These are phyloP conservation scores for Agrotis ipsilon DNA, from an alignment of 2,888 invertebrate species.

Conservation along the genomic window DNA sequence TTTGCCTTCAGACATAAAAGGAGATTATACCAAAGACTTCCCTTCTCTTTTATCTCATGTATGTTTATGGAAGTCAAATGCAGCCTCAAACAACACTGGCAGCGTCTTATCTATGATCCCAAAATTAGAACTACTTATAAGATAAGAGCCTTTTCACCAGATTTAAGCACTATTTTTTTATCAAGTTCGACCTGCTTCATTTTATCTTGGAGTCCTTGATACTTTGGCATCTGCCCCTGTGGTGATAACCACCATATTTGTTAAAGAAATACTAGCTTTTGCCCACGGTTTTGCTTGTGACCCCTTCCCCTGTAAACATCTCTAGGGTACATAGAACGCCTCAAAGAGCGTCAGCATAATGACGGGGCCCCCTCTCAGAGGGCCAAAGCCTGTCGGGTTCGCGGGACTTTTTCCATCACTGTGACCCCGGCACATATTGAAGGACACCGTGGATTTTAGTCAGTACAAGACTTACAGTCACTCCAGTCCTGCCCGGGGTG, in stretches of 20 bases:
- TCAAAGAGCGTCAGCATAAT: too few species aligned
- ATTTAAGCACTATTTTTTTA: constrained; percentile 15
- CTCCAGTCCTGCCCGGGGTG: too few species aligned
- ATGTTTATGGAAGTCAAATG: constrained; percentile 16
- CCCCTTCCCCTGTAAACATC: too few species aligned
- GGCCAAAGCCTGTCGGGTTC: too few species aligned
- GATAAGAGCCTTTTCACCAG: constrained; percentile 22
- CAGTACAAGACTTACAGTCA: too few species aligned
- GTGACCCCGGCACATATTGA: too few species aligned
- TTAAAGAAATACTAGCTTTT: not conserved
- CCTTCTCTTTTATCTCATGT: constrained; percentile 7
- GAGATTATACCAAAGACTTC: not conserved
- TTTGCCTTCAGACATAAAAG: not conserved
- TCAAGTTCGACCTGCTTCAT: constrained; percentile 1
- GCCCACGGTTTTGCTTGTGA: too few species aligned
- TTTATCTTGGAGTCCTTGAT: not conserved
- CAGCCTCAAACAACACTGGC: constrained; percentile 21
- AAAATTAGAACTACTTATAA: constrained; percentile 31
- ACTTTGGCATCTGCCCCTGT: not conserved
- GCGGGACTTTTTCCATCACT: too few species aligned
- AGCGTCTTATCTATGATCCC: constrained; percentile 36
- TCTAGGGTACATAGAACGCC: too few species aligned
- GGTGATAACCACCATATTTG: not conserved
- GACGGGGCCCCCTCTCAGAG: too few species aligned
- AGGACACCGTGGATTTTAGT: too few species aligned